These are phyloP conservation scores for Sphenopsis melanotis DNA, from an alignment of 2,797 vertebrate species.

Conservation along the genomic window DNA sequence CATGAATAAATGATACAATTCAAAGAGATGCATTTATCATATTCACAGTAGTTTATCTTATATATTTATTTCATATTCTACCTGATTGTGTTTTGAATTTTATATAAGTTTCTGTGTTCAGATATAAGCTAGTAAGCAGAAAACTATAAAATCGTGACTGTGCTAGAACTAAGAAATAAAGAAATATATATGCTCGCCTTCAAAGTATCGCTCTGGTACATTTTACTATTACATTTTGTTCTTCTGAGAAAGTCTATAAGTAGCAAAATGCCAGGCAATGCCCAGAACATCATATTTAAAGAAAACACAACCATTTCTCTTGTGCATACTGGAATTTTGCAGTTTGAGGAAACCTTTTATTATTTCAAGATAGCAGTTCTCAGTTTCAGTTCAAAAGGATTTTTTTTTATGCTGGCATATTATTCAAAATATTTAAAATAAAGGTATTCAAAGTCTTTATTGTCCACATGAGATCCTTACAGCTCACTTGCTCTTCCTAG, in stretches of 20 bases:
- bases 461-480: background rate
- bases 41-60: background rate
- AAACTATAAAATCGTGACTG: background rate
- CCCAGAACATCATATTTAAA: background rate
- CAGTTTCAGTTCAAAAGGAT: background rate
- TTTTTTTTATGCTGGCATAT: background rate
- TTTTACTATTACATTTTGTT: background rate
- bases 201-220: background rate
- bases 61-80: background rate
- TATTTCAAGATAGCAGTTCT: background rate
- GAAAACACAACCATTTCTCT: background rate
- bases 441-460: background rate
- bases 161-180: background rate
- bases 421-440: constrained; percentile 10
- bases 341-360: background rate
- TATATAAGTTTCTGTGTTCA: background rate
- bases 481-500: background rate
- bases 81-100: background rate
- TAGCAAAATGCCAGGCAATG: background rate
- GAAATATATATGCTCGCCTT: background rate
- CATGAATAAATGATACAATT: background rate
- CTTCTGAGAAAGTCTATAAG: background rate
- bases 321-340: background rate
- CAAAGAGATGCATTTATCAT: background rate
- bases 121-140: background rate